phyloP scores from a whole-genome alignment of 1,140 invertebrate genomes.

The Temnothorax curvispinosus region DNA sequence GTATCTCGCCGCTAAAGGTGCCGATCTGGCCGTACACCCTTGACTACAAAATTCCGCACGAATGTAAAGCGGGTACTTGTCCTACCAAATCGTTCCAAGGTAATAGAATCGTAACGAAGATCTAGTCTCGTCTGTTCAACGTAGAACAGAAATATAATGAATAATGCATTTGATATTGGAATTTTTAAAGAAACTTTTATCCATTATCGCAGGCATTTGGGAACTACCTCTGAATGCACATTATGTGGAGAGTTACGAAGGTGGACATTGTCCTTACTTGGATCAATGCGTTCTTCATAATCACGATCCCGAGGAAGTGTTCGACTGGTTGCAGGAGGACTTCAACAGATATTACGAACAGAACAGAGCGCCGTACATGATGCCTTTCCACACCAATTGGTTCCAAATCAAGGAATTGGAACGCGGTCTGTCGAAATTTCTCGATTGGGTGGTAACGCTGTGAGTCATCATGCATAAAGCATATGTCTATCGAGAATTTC shows the following conservation, averaged over 20 bases:
- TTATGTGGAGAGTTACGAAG: constrained; percentile 95
- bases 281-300: constrained; percentile 97
- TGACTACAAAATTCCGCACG: constrained; percentile 96
- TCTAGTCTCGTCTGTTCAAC: background rate
- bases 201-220: constrained; percentile 91
- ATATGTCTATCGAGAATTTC: background rate
- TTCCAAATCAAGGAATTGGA: constrained; percentile 96
- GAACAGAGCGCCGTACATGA: constrained; percentile 96
- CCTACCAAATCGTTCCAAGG: constrained; percentile 96
- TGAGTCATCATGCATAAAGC: constrained; percentile 85
- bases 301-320: constrained; percentile 93
- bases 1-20: constrained; percentile 92
- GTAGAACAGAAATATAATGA: background rate
- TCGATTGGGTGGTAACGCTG: constrained; percentile 92
- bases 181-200: constrained; percentile 31
- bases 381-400: constrained; percentile 98
- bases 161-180: background rate
- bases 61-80: constrained; percentile 96
- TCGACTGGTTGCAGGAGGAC: constrained; percentile 96
- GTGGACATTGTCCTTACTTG: constrained; percentile 96
- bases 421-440: constrained; percentile 93
- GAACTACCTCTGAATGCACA: constrained; percentile 97
- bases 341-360: constrained; percentile 94
- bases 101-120: constrained; percentile 77
- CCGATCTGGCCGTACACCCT: constrained; percentile 98